Conservation (phyloP, 2,888 invertebrate species). For the Lepeophtheirus nordmannii region DNA sequence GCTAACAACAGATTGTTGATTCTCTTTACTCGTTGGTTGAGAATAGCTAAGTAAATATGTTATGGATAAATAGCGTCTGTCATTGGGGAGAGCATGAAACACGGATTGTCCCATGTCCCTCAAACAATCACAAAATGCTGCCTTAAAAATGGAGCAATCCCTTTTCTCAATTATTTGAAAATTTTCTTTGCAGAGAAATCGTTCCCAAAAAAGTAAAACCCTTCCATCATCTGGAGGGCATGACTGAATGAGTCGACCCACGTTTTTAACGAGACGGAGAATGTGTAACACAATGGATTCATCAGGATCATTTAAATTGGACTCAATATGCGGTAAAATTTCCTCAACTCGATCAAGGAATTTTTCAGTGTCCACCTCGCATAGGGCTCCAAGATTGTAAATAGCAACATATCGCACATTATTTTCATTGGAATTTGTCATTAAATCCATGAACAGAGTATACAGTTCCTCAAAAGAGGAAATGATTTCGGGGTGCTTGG, state of each 20-base stretch:
- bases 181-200: background rate
- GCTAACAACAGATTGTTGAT: background rate
- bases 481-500: background rate
- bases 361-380: conserved; percentile 6
- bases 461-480: background rate
- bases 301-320: background rate
- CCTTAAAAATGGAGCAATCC: conserved; percentile 10
- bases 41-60: conserved; percentile 4
- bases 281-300: conserved; percentile 10
- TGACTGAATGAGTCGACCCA: background rate
- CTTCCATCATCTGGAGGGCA: background rate
- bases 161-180: background rate
- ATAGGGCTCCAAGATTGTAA: background rate
- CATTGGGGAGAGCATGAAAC: conserved; percentile 10
- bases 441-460: background rate
- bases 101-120: background rate
- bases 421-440: conserved; percentile 14
- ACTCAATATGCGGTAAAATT: background rate
- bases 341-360: background rate
- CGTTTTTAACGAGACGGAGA: conserved; percentile 6
- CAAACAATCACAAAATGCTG: conserved; percentile 12
- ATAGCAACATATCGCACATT: conserved; percentile 5
- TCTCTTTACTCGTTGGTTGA: background rate
- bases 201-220: background rate
- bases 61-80: background rate